Conservation (phyloP, 2,797 vertebrate genomes). For the Rhinatrema bivittatum region DNA sequence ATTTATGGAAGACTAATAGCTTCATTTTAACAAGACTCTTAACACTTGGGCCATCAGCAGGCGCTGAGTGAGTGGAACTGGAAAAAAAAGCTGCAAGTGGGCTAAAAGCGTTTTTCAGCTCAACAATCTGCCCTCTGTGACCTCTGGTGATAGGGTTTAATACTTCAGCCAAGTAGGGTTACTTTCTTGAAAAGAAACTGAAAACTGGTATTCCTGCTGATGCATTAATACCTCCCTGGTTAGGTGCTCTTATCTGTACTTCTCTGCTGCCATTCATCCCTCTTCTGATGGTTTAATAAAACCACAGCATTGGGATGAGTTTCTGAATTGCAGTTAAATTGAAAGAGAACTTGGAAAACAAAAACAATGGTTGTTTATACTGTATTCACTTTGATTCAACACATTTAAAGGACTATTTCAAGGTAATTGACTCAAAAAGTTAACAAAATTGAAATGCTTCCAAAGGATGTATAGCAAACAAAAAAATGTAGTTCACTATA, state of each 20-base stretch:
- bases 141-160: constrained; percentile 27
- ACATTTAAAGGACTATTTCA: no score
- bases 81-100: constrained; percentile 33
- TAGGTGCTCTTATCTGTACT: constrained; percentile 21
- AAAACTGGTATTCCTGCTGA: constrained; percentile 35
- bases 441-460: no score
- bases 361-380: no score
- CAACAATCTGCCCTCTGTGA: constrained; percentile 30
- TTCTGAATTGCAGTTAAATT: no score
- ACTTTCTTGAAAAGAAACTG: constrained; percentile 35
- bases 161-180: constrained; percentile 20
- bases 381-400: no score
- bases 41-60: constrained; percentile 43
- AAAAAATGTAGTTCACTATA: no score
- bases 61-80: constrained; percentile 45
- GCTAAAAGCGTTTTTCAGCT: constrained; percentile 54
- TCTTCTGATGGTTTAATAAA: not conserved
- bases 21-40: constrained; percentile 58
- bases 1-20: constrained; percentile 54
- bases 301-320: constrained; percentile 1
- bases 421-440: no score
- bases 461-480: no score
- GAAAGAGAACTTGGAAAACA: no score
- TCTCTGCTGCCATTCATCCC: constrained; percentile 3
- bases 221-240: constrained; percentile 33